phyloP scores from a whole-genome alignment of 2,888 invertebrate species.

The Thereva nobilitata region DNA sequence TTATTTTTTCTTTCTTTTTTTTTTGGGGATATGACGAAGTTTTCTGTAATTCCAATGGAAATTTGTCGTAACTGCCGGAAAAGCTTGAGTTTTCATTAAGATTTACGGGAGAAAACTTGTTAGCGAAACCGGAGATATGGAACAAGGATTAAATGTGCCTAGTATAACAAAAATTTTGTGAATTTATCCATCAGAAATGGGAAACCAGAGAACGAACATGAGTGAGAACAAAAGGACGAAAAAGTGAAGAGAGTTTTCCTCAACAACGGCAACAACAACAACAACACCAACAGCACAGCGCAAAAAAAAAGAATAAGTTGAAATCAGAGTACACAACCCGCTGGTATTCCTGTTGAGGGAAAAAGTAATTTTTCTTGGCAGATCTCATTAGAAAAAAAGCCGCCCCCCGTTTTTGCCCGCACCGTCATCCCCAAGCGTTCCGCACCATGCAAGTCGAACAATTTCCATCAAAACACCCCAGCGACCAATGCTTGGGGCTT shows the following conservation, averaged over 20 bases:
- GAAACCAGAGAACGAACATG: no score
- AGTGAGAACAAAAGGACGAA: no score
- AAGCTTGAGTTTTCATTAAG: conserved; percentile 12
- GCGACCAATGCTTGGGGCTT: conserved; percentile 5
- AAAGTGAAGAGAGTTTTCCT: no score
- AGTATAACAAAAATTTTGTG: no score
- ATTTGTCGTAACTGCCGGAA: conserved; percentile 30
- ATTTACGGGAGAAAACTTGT: conserved; percentile 17
- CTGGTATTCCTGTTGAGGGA: background rate
- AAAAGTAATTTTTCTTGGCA: conserved; percentile 19
- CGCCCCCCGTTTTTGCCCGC: conserved; percentile 3
- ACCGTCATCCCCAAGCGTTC: background rate
- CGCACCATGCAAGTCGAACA: background rate
- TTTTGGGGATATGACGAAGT: no score
- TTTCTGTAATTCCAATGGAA: background rate
- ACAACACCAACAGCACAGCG: no score
- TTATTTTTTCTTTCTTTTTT: background rate
- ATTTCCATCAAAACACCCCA: conserved; percentile 16
- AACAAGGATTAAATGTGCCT: no score
- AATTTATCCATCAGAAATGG: no score
- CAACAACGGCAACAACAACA: no score
- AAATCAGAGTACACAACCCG: conserved; percentile 16
- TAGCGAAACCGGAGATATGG: background rate
- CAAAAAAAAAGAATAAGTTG: conserved; percentile 19
- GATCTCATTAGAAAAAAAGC: conserved; percentile 30